A percentile compares a stretch with the other conserved stretches of the same genome.
These are phyloP conservation scores for Pomatostomus ruficeps DNA, from an alignment of 2,113 vertebrate species.

Conservation along the genomic window DNA sequence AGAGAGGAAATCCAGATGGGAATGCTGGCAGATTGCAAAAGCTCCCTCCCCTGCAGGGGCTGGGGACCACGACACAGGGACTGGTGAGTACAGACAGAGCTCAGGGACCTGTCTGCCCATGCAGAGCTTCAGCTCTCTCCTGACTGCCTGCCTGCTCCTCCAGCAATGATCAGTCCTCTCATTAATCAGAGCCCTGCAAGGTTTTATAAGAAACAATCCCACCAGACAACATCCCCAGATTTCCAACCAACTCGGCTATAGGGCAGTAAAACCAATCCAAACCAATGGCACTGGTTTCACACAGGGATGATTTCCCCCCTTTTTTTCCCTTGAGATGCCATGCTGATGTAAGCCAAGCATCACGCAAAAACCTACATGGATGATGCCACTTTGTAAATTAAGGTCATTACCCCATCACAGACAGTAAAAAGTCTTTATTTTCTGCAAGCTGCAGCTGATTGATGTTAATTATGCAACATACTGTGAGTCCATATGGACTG, in stretches of 20 bases:
- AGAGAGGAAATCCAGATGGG: conserved; percentile 29
- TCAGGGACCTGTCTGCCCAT: background rate
- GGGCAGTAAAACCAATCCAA: background rate
- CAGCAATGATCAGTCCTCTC: background rate
- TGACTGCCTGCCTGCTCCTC: background rate
- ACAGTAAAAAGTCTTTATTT: background rate
- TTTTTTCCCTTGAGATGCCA: background rate
- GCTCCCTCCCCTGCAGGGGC: background rate
- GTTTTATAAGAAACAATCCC: background rate
- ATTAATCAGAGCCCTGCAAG: background rate
- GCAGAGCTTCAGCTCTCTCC: background rate
- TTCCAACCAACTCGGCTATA: background rate
- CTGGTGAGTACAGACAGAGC: background rate
- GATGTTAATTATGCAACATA: background rate
- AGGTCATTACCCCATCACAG: background rate
- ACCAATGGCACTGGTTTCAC: background rate
- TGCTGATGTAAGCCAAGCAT: background rate
- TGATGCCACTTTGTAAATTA: background rate
- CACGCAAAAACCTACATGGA: background rate
- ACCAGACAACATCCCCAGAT: background rate
- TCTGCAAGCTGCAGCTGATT: background rate
- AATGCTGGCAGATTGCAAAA: background rate
- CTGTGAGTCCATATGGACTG: background rate
- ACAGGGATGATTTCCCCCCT: background rate
- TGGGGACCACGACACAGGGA: background rate